A percentile compares a stretch with the other conserved stretches of the same genome.
phyloP scores from a whole-genome alignment of 2,797 vertebrate species.

The Crax fasciolata region DNA sequence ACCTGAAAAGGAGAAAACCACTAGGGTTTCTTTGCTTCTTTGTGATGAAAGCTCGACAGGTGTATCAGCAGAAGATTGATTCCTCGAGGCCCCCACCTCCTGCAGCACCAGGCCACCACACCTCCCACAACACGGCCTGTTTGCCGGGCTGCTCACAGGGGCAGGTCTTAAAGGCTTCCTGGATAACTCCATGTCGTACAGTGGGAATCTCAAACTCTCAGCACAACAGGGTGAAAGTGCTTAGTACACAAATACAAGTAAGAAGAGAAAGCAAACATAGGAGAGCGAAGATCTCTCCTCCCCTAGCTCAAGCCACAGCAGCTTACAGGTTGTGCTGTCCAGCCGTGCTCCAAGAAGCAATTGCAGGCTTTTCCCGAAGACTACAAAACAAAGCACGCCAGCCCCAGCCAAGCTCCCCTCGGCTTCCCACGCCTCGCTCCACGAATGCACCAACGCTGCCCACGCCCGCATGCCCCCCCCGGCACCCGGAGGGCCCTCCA shows the following conservation, averaged over 20 bases:
- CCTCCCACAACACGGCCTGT: not conserved
- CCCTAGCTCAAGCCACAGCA: not conserved
- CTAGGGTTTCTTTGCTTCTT: not conserved
- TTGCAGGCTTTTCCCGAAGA: not conserved
- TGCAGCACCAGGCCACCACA: not conserved
- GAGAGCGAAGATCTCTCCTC: not conserved
- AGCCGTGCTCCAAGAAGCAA: not conserved
- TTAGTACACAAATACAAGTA: not conserved
- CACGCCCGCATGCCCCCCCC: rapidly evolving
- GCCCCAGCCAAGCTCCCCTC: not conserved
- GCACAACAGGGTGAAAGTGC: not conserved
- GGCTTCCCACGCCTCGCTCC: not conserved
- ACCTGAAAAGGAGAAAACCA: not conserved
- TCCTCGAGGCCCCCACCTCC: not conserved
- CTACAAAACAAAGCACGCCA: not conserved
- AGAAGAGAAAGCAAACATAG: not conserved
- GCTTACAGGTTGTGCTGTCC: not conserved
- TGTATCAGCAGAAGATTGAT: not conserved
- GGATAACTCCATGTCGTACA: not conserved
- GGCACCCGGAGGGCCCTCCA: not conserved
- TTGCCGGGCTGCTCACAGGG: not conserved
- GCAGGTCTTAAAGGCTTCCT: not conserved
- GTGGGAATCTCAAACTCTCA: not conserved
- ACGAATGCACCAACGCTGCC: rapidly evolving
- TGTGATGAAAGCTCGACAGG: not conserved